These are phyloP conservation scores for Drosophila paracracens DNA, from an alignment of 2,888 invertebrate genomes.

Conservation along the genomic window DNA sequence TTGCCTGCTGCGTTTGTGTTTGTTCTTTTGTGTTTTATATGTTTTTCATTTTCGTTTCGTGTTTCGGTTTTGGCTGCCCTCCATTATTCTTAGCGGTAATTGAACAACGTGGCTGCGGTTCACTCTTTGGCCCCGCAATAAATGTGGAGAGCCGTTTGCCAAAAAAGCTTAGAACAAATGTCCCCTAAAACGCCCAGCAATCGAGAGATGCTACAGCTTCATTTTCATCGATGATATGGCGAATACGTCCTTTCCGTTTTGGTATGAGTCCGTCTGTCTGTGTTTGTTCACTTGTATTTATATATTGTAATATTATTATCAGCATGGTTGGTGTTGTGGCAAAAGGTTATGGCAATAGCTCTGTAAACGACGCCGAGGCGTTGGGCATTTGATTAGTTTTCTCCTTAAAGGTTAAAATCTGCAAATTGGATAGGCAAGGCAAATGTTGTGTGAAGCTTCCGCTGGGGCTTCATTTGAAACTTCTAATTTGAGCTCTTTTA, in stretches of 20 bases:
- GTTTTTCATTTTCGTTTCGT: constrained; percentile 53
- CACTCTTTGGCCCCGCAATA: constrained; percentile 58
- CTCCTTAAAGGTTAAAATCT: neutral
- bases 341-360: constrained; percentile 41
- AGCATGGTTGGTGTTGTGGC: constrained; percentile 13
- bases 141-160: constrained; percentile 65
- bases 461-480: neutral
- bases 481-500: constrained; percentile 16
- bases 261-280: neutral
- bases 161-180: constrained; percentile 70
- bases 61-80: constrained; percentile 46
- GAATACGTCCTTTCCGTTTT: constrained; percentile 45
- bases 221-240: constrained; percentile 62
- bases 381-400: constrained; percentile 52
- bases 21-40: constrained; percentile 38
- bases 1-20: constrained; percentile 34
- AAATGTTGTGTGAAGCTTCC: constrained; percentile 16
- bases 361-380: constrained; percentile 21
- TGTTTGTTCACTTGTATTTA: constrained; percentile 14
- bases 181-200: constrained; percentile 42
- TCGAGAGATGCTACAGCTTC: constrained; percentile 59
- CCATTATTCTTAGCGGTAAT: constrained; percentile 80
- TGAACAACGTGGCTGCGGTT: constrained; percentile 73
- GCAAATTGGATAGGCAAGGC: constrained; percentile 8
- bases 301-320: constrained; percentile 59